Evolutionary conservation across 2,113 vertebrate species (phyloP), one percentile per base, ranked within the genome.

Genomic region (Oreochromis spilurus): DNA sequence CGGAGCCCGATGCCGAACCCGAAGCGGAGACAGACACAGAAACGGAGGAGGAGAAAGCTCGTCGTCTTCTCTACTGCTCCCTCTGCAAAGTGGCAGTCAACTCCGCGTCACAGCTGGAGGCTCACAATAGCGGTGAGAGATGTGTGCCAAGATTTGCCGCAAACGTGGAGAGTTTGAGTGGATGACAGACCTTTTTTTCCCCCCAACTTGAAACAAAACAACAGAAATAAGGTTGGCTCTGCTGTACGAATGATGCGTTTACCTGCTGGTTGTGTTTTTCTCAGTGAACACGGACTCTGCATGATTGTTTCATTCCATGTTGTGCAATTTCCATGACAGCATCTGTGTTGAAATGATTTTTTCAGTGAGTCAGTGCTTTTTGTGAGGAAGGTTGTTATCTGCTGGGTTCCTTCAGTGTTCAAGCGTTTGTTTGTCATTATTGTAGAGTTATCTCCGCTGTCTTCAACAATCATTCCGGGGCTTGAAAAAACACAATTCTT

Each of bases 71-170:
- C 16, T 99, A 99, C 96, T 99, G 99, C 94, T 99, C 99, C 9
- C 97, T 99, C 91, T 99, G 99, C 97, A 99, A 99, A 94, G 98
- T 99, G 54, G 98, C 98, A 38, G 99, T 99, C 94, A 99, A 99
- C 97, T 99, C 99, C 0, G 97, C 97, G 70, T 99, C 98, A 0
- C 99, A 99, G 96, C 97, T 99, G 94, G 99, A 99, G 92, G 99
- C 99, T 4, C 99, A 99, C 96, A 99, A 98, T 96, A 99, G 97
- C 53, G 99, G 99, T 99, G 92, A 98, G 98, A 34, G 40, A 9
- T 14, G 3, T 1, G 13, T 34, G 24, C 24, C 43, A 31, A 77
- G 70, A 77, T 77, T n/a, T 50, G 40, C 14, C 1, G 0, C 70
- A 29, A 19, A 75, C 3, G n/a, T 24, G 34, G 17, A n/a, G 31